These are phyloP conservation scores for Cassiopea andromeda DNA, from an alignment of 30 jellyfish, hydroid and myxozoan species.

Conservation along the genomic window DNA sequence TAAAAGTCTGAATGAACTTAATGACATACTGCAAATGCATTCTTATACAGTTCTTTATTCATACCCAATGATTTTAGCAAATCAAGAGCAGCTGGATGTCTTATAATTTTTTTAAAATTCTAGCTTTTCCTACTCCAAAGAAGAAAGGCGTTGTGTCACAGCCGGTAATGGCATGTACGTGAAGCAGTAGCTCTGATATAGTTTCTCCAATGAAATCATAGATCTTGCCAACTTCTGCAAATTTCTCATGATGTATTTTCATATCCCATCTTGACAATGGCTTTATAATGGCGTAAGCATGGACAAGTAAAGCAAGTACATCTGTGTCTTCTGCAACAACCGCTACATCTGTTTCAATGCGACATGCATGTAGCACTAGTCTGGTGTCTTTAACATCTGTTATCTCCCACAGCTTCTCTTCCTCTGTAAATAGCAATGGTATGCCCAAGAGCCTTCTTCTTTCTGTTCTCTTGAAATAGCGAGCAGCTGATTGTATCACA, in stretches of 20 bases:
- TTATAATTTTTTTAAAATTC: conserved; percentile 8
- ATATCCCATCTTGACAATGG: conserved; percentile 21
- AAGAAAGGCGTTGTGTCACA: conserved; percentile 40
- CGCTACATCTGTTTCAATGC: conserved; percentile 15
- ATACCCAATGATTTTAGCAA: background rate
- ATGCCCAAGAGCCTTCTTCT: conserved; percentile 6
- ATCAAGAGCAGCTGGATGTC: background rate
- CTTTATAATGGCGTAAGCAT: background rate
- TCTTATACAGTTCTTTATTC: background rate
- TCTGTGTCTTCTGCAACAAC: conserved; percentile 29
- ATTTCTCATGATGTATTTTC: conserved; percentile 33
- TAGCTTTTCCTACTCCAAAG: conserved; percentile 44
- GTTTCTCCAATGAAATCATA: conserved; percentile 3
- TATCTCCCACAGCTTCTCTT: background rate
- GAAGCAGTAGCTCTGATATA: conserved; percentile 20
- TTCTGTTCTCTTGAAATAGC: conserved; percentile 8
- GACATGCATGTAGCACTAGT: conserved; percentile 25
- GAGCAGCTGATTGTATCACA: conserved; percentile 16
- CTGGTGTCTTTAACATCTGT: conserved; percentile 31
- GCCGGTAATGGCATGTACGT: conserved; percentile 28
- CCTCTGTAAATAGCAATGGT: background rate
- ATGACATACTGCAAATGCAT: background rate
- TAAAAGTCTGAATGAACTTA: conserved; percentile 14
- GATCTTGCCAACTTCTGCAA: conserved; percentile 9
- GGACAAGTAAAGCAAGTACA: conserved; percentile 15